A percentile compares a stretch with the other conserved stretches of the same genome.
phyloP scores from a whole-genome alignment of 1,140 invertebrate genomes.

The Procambarus virginalis region DNA sequence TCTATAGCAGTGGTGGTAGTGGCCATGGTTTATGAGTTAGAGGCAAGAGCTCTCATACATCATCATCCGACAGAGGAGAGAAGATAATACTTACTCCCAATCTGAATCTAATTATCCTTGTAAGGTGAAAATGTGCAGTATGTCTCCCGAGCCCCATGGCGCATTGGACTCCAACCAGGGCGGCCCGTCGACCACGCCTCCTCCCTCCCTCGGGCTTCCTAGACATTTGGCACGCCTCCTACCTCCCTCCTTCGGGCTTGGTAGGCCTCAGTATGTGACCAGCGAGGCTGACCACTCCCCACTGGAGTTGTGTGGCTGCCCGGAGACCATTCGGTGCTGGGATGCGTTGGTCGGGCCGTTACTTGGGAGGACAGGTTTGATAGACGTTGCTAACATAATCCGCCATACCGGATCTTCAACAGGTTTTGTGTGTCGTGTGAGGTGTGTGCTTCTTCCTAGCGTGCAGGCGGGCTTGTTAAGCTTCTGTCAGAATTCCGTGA shows the following conservation, averaged over 20 bases:
- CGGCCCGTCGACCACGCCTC: not conserved
- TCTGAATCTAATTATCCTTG: conserved; percentile 4
- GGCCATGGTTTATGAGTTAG: not conserved
- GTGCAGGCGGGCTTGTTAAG: too few relatives aligned
- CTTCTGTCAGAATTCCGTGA: too few relatives aligned
- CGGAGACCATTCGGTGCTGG: too few relatives aligned
- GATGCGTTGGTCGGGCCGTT: too few relatives aligned
- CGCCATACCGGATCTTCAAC: too few relatives aligned
- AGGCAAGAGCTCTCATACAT: not conserved
- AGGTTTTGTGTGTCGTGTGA: too few relatives aligned
- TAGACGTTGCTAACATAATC: too few relatives aligned
- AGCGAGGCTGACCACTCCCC: not conserved
- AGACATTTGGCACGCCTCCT: too few relatives aligned
- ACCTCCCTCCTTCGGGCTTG: not conserved
- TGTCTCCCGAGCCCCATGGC: not conserved
- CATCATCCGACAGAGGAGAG: not conserved
- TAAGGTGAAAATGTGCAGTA: not conserved
- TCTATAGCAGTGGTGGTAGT: not conserved
- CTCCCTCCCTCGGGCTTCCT: too few relatives aligned
- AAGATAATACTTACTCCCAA: conserved; percentile 9
- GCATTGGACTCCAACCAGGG: not conserved
- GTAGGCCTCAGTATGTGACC: not conserved
- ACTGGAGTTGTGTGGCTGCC: too few relatives aligned
- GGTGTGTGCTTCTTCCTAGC: too few relatives aligned
- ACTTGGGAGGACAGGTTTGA: too few relatives aligned